phyloP scores from a whole-genome alignment of 2,888 invertebrate species.

The Parnassius mnemosyne region DNA sequence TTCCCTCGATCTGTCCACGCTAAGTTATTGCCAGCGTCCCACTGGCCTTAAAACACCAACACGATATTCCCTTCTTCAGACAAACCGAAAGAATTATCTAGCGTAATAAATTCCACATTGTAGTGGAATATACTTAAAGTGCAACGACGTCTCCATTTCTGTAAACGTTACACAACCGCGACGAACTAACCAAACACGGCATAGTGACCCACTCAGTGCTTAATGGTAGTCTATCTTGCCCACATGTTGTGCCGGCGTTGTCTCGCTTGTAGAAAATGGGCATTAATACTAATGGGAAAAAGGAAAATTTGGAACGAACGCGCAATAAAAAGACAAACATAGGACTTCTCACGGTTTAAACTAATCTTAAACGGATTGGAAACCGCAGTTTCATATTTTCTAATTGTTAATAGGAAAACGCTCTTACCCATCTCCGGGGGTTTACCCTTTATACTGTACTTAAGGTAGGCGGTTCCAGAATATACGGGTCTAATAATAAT shows the following conservation, averaged over 20 bases:
- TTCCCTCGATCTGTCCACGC: slow-evolving; percentile 6
- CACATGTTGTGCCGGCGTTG: slow-evolving; percentile 32
- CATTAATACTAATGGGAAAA: slow-evolving; percentile 27
- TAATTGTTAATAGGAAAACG: no score
- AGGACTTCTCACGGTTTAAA: slow-evolving; percentile 2
- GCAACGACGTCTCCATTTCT: slow-evolving; percentile 34
- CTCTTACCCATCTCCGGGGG: no score
- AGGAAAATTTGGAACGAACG: slow-evolving; percentile 3
- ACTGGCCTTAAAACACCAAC: slow-evolving; percentile 15
- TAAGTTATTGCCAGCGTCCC: slow-evolving; percentile 3
- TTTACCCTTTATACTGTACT: no score
- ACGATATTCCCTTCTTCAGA: slow-evolving; percentile 16
- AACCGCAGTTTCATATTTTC: neutral
- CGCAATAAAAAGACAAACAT: slow-evolving; percentile 14
- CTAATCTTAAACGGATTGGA: neutral
- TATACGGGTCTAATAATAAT: no score
- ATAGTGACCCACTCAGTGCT: slow-evolving; percentile 38
- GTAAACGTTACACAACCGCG: slow-evolving; percentile 37
- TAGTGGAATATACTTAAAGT: slow-evolving; percentile 23
- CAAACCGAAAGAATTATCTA: slow-evolving; percentile 17
- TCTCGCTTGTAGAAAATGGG: slow-evolving; percentile 30
- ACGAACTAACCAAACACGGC: slow-evolving; percentile 36
- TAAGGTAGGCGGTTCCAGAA: no score
- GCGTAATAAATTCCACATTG: slow-evolving; percentile 14
- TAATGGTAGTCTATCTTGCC: slow-evolving; percentile 35